Evolutionary conservation across 2,797 vertebrate species (phyloP), one percentile per base, ranked within the genome.

Genomic region (Onychomys leucogaster): DNA sequence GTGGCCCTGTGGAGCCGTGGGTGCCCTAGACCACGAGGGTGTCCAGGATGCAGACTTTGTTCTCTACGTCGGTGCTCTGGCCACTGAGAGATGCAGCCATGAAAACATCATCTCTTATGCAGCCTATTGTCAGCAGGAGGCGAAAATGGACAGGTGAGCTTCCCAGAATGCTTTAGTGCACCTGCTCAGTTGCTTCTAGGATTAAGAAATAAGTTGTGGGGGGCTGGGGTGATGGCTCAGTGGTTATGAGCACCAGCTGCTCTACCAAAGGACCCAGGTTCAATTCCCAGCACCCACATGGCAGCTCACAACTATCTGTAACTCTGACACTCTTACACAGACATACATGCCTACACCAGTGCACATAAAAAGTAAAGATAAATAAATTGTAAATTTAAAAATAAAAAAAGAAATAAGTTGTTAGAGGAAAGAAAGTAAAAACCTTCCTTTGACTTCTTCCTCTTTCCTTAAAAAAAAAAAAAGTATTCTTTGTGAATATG

Each of bases 21-120:
- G 99, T 19, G 96, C 98, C 9, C 99, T 99, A 0, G 99, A 99
- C 13, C 99, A 99, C 37, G 99, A 99, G 5, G 99, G 99, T 0
- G 98, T 99, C 96, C 98, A 97, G 27, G 99, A 99, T 43, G 99
- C 99, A 0, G 99, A 99, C 98, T 99, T 99, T 27, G 98, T 99
- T 63, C 99, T 99, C 1, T 99, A 99, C 0, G 99, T 99, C 23
- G 99, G 99, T 86, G 99, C 99, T 32, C 97, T 99, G 98, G 99
- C 99, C 67, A 99, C 99, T 0, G 99, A 99, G 95, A 99, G 99
- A 52, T 99, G 99, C 83, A 99, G 99, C 41, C 99, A 99, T 97
- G 99, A 99, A 98, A 99, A 99, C 97, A 99, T 99, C 49, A 99
- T 99, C 94, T 99, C 99, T 1, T 99, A 99, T 8, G 99, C 99